Conservation (phyloP, 2,888 invertebrate genomes). For the Acrobeloides nanus region DNA sequence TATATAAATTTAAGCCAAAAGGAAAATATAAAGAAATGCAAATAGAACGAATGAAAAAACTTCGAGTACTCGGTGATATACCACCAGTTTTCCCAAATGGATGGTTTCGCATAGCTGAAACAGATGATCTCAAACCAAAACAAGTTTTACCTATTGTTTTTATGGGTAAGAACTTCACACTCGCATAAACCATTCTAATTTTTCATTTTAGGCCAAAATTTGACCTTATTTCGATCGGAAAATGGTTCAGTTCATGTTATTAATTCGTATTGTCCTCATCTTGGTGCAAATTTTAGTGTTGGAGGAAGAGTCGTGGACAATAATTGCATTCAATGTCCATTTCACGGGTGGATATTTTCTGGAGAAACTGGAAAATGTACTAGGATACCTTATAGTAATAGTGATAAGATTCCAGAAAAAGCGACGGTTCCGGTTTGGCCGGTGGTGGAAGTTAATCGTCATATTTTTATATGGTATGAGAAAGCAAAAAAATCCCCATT, state of each 20-base stretch:
- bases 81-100: constrained; percentile 83
- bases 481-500: too few relatives aligned
- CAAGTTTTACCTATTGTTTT: constrained; percentile 64
- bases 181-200: neutral
- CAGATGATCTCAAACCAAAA: constrained; percentile 60
- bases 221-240: constrained; percentile 66
- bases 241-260: constrained; percentile 65
- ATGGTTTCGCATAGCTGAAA: constrained; percentile 75
- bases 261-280: constrained; percentile 81
- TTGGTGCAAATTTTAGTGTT: constrained; percentile 76
- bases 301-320: constrained; percentile 64
- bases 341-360: constrained; percentile 77
- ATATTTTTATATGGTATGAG: constrained; percentile 70
- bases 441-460: constrained; percentile 66
- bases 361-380: constrained; percentile 69
- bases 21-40: too few relatives aligned
- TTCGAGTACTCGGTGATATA: constrained; percentile 60
- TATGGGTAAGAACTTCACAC: constrained; percentile 65
- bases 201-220: constrained; percentile 62
- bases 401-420: constrained; percentile 61
- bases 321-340: constrained; percentile 77
- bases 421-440: constrained; percentile 63
- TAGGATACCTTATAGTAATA: constrained; percentile 67
- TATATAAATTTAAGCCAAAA: too few relatives aligned
- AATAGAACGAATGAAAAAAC: constrained; percentile 16